These are phyloP conservation scores for cattle (Bos taurus) DNA, from an alignment of 2,113 vertebrate genomes.

Conservation along the genomic window DNA sequence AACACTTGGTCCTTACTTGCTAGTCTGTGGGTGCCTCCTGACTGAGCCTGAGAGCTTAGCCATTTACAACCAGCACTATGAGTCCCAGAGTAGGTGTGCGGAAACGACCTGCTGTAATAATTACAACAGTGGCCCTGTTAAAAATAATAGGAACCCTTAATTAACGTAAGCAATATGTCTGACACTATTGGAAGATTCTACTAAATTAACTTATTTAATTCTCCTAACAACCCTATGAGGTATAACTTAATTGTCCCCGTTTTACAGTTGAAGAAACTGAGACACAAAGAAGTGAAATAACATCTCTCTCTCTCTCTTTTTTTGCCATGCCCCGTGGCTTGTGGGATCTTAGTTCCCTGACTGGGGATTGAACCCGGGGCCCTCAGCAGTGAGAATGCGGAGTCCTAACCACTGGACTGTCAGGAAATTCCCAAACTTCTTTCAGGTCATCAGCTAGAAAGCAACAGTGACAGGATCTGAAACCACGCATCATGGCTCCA, in stretches of 20 bases:
- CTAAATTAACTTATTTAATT: not conserved
- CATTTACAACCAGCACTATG: not conserved
- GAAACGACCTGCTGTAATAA: not conserved
- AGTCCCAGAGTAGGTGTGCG: not conserved
- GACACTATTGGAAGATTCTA: not conserved
- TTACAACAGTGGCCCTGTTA: not conserved
- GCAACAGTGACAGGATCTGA: not conserved
- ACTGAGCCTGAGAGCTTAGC: not conserved
- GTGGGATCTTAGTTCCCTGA: not conserved
- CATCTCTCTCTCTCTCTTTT: not conserved
- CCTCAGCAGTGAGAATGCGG: not conserved
- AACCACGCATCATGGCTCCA: not conserved
- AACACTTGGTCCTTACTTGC: not conserved
- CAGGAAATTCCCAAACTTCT: not conserved
- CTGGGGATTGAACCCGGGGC: not conserved
- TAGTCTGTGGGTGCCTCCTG: not conserved
- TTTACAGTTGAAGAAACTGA: not conserved
- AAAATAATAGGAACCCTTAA: not conserved
- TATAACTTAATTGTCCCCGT: not conserved
- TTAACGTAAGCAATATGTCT: not conserved
- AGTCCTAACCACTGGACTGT: not conserved
- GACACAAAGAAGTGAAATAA: not conserved
- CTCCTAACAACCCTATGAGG: not conserved
- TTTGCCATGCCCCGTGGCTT: not conserved
- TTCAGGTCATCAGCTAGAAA: not conserved